phyloP scores from a whole-genome alignment of 1,140 invertebrate species.

The Calliopsis andreniformis region DNA sequence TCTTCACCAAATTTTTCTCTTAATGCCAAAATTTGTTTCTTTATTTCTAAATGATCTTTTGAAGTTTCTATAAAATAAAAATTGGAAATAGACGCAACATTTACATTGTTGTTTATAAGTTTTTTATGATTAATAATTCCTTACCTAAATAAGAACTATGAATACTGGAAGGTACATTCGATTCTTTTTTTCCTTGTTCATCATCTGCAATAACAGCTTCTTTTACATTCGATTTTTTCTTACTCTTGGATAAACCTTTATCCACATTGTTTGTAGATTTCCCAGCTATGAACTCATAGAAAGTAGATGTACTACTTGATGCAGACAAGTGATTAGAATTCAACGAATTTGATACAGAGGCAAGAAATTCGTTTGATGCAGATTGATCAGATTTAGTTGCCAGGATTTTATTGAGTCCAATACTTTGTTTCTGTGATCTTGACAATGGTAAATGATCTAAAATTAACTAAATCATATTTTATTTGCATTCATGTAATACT shows the following conservation, averaged over 20 bases:
- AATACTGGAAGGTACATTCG: slow-evolving; percentile 49
- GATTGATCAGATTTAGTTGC: slow-evolving; percentile 62
- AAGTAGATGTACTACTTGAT: slow-evolving; percentile 3
- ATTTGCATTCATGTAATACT: slow-evolving; percentile 17
- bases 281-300: slow-evolving; percentile 3
- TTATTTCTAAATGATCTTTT: slow-evolving; percentile 83
- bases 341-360: slow-evolving; percentile 54
- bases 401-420: slow-evolving; percentile 71
- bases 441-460: slow-evolving; percentile 82
- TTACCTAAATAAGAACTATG: slow-evolving; percentile 57
- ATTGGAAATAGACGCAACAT: background rate
- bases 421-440: slow-evolving; percentile 81
- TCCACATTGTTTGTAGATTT: slow-evolving; percentile 45
- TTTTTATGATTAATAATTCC: background rate
- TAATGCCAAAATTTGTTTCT: slow-evolving; percentile 83
- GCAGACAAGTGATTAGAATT: slow-evolving; percentile 47
- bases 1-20: slow-evolving; percentile 83
- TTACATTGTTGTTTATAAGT: background rate
- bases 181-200: slow-evolving; percentile 63
- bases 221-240: slow-evolving; percentile 64
- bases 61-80: slow-evolving; percentile 65
- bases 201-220: slow-evolving; percentile 75
- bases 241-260: slow-evolving; percentile 50
- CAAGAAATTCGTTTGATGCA: slow-evolving; percentile 49
- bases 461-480: slow-evolving; percentile 79